phyloP scores from a whole-genome alignment of 2,113 vertebrate species.

The Rhynchomys soricoides region DNA sequence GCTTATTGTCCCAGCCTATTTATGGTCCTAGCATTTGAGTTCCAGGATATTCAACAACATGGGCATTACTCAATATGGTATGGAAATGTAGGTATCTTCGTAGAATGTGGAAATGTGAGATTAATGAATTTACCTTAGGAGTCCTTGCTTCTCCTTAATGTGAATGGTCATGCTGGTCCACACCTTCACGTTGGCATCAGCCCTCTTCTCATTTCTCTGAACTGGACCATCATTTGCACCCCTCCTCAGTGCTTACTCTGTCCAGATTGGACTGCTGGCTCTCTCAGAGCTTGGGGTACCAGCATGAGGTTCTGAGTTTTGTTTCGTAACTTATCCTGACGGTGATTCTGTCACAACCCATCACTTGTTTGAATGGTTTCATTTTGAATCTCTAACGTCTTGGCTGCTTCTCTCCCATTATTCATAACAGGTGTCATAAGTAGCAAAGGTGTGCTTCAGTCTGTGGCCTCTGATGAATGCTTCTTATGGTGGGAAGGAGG shows the following conservation, averaged over 20 bases:
- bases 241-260: neutral
- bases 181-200: accelerated
- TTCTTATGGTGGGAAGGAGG: neutral
- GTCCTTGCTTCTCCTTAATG: neutral
- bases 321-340: neutral
- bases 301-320: neutral
- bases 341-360: neutral
- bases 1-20: neutral
- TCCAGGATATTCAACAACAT: neutral
- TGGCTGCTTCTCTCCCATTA: neutral
- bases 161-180: neutral
- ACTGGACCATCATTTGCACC: neutral
- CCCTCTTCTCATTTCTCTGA: neutral
- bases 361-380: neutral
- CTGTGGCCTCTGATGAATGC: neutral
- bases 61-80: neutral
- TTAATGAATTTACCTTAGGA: neutral
- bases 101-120: too few relatives aligned
- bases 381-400: neutral
- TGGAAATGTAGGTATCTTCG: neutral
- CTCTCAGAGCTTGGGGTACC: too few relatives aligned
- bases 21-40: neutral
- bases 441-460: neutral
- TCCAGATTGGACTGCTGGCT: neutral
- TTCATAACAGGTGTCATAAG: neutral